Evolutionary conservation across 2,113 vertebrate genomes (phyloP), one percentile per base, ranked within the genome.

Genomic region (Hyperopisus bebe): DNA sequence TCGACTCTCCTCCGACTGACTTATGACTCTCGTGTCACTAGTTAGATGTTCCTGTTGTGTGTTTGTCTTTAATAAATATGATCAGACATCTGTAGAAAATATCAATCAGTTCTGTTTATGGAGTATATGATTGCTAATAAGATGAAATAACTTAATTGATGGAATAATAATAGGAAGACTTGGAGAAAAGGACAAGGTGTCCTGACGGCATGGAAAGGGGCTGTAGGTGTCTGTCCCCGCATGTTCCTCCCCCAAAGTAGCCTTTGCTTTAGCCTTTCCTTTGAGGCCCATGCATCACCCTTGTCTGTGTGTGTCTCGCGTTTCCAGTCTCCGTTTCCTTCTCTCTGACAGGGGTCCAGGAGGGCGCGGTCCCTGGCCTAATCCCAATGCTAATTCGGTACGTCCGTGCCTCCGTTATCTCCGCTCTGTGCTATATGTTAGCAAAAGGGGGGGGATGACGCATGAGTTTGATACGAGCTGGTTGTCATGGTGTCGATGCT

Each of bases 371-470:
- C 96, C 97, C 0, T 98, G 98, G 98, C 96, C 97, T 0, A 98
- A 97, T 92, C 96, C 97, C 86, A 97, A 96, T 91, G 89, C 95
- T 91, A 98, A 97, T 93, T 97, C 97, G 8, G 98, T 98, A 94
- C 97, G 96, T 95, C 74, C 70, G 0, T 31, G 77, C 74, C 42
- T 55, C n/a, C 4, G 27, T n/a, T 2, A 11, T 66, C 10, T 3
- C 39, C 27, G 17, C 17, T 44, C 11, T 51, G 48, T 31, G 13
- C 47, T 9, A 19, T 47, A 21, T 84, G 46, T 84, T 17, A 17
- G 70, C 74, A 3, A 80, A 77, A 77, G 70, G 3, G 70, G 3
- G 70, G 13, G 31, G 13, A 5, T 6, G 70, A 19, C 31, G 3
- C 5, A 9, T 53, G 47, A 47, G 31, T n/a, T 35, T 50, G 85